Percentiles rank a stretch among this genome's conserved stretches.
These are phyloP conservation scores for Zele albiditarsus DNA, from an alignment of 2,888 invertebrate genomes.

Conservation along the genomic window DNA sequence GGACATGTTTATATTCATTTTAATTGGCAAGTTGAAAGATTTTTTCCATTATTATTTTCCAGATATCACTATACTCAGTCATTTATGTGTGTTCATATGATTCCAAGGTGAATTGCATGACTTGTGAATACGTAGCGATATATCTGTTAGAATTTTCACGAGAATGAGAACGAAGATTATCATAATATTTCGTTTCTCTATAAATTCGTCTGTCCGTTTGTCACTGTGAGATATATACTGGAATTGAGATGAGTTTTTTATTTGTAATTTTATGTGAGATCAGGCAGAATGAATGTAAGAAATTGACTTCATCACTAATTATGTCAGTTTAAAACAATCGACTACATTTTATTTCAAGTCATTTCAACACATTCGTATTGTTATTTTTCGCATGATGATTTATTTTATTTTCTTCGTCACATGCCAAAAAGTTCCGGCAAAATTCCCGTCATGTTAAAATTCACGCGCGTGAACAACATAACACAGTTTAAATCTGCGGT, in stretches of 20 bases:
- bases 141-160: not conserved
- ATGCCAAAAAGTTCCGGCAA: not conserved
- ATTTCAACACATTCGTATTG: not conserved
- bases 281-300: too few species aligned
- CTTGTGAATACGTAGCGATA: not conserved
- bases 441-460: not conserved
- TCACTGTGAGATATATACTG: not conserved
- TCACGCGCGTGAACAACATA: not conserved
- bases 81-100: slow-evolving; percentile 47
- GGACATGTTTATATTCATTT: too few species aligned
- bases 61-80: slow-evolving; percentile 49
- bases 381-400: too few species aligned
- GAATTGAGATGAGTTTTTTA: too few species aligned
- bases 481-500: not conserved
- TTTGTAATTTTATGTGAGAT: too few species aligned
- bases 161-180: slow-evolving; percentile 21
- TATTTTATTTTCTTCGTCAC: too few species aligned
- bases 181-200: slow-evolving; percentile 1
- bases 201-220: slow-evolving; percentile 16
- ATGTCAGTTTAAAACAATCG: not conserved
- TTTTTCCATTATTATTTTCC: not conserved
- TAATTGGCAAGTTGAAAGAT: not conserved
- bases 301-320: too few species aligned
- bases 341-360: not conserved
- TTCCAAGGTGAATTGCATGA: slow-evolving; percentile 41